Evolutionary conservation across 2,113 vertebrate genomes (phyloP).

Genomic region (Lophotis ruficrista): DNA sequence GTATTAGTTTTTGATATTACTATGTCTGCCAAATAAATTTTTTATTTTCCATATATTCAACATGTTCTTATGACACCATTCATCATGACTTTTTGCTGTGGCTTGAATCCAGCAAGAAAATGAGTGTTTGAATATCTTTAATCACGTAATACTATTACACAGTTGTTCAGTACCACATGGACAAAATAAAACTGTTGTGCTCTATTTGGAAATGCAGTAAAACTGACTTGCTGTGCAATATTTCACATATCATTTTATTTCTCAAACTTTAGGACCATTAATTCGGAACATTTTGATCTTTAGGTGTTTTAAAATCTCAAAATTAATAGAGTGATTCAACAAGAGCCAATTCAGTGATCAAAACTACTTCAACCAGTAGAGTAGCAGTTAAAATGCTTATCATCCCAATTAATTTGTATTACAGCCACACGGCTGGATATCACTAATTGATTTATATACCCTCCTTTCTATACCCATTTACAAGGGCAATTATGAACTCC

Average conservation of each 20-base stretch:
- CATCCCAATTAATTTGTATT: constrained; percentile 67
- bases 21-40: constrained; percentile 53
- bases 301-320: constrained; percentile 16
- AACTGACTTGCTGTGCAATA: constrained; percentile 54
- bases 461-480: constrained; percentile 54
- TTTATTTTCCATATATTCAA: constrained; percentile 58
- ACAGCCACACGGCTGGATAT: constrained; percentile 46
- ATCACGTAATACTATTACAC: constrained; percentile 49
- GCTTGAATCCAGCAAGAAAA: constrained; percentile 66
- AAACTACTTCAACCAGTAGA: constrained; percentile 36
- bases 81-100: constrained; percentile 51
- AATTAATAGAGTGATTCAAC: constrained; percentile 51
- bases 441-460: constrained; percentile 70
- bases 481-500: constrained; percentile 63
- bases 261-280: constrained; percentile 38
- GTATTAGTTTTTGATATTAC: constrained; percentile 60
- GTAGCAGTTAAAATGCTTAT: constrained; percentile 44
- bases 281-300: constrained; percentile 29
- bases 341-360: constrained; percentile 36
- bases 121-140: constrained; percentile 70
- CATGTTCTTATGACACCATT: constrained; percentile 50
- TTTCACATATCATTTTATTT: constrained; percentile 54
- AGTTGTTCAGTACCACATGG: constrained; percentile 49
- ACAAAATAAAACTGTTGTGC: constrained; percentile 70
- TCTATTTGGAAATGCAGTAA: constrained; percentile 58